These are phyloP conservation scores for Cirrhinus mrigala DNA, from an alignment of 2,797 vertebrate genomes.

Conservation along the genomic window DNA sequence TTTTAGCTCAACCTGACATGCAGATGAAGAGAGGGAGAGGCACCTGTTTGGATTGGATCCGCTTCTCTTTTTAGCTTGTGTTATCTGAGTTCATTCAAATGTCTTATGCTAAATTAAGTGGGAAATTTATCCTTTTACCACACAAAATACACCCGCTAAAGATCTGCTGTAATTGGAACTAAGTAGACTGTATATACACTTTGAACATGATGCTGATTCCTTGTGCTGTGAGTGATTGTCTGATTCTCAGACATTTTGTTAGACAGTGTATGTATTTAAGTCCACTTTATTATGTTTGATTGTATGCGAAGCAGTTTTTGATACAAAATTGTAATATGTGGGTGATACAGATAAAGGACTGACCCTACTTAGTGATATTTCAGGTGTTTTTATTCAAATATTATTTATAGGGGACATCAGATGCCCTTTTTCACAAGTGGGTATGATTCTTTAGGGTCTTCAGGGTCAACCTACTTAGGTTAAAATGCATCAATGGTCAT, in stretches of 20 bases:
- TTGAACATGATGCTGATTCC: not conserved
- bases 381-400: too few relatives aligned
- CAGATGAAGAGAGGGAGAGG: slow-evolving; percentile 11
- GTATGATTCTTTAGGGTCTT: too few relatives aligned
- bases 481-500: too few relatives aligned
- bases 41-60: slow-evolving; percentile 33
- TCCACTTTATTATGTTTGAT: too few relatives aligned
- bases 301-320: too few relatives aligned
- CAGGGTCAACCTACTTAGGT: too few relatives aligned
- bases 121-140: not conserved
- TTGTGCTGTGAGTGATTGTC: not conserved
- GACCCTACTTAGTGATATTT: too few relatives aligned
- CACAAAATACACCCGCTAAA: not conserved
- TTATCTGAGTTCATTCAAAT: slow-evolving; percentile 16
- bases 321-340: too few relatives aligned
- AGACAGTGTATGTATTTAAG: not conserved
- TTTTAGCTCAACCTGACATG: not conserved
- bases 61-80: slow-evolving; percentile 30
- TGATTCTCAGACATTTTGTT: not conserved
- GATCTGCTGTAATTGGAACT: not conserved
- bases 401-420: too few relatives aligned
- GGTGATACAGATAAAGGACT: too few relatives aligned
- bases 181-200: not conserved
- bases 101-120: not conserved
- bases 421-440: too few relatives aligned